phyloP scores from a whole-genome alignment of 35 echinoderm and acorn worm genomes.

The Heliocidaris tuberculata region DNA sequence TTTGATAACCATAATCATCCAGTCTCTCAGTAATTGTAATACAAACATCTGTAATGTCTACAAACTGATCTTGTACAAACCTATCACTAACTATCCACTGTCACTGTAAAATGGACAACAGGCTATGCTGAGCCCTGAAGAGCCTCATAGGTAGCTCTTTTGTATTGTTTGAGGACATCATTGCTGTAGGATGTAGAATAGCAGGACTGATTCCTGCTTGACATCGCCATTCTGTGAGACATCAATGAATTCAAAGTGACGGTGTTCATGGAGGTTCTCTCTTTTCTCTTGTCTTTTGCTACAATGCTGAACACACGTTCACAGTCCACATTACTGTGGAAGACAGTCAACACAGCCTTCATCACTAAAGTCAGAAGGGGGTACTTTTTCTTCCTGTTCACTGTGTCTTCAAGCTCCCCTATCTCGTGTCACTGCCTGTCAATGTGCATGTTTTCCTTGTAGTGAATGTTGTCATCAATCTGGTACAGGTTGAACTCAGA shows the following conservation, averaged over 20 bases:
- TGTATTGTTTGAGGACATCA: not conserved
- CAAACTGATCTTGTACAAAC: too few relatives aligned
- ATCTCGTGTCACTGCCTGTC: slow-evolving; percentile 33
- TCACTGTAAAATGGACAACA: not conserved
- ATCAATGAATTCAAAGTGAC: not conserved
- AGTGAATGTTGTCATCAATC: slow-evolving; percentile 8
- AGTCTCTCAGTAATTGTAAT: too few relatives aligned
- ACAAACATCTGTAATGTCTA: too few relatives aligned
- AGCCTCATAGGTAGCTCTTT: slow-evolving; percentile 13
- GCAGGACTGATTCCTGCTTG: not conserved
- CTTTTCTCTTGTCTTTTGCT: slow-evolving; percentile 5
- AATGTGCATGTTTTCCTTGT: not conserved
- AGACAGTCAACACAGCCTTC: slow-evolving; percentile 17
- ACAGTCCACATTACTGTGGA: slow-evolving; percentile 49
- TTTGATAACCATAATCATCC: too few relatives aligned
- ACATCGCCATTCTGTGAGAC: not conserved
- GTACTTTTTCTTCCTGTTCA: not conserved
- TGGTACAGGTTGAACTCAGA: slow-evolving; percentile 39
- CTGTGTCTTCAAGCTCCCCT: not conserved
- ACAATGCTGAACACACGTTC: slow-evolving; percentile 35
- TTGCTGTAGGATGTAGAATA: not conserved
- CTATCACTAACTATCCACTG: too few relatives aligned
- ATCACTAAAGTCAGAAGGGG: not conserved
- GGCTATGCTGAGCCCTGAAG: not conserved
- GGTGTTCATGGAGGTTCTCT: not conserved